These are phyloP conservation scores for Hippopotamus amphibius DNA, from an alignment of 2,113 vertebrate species.

Conservation along the genomic window DNA sequence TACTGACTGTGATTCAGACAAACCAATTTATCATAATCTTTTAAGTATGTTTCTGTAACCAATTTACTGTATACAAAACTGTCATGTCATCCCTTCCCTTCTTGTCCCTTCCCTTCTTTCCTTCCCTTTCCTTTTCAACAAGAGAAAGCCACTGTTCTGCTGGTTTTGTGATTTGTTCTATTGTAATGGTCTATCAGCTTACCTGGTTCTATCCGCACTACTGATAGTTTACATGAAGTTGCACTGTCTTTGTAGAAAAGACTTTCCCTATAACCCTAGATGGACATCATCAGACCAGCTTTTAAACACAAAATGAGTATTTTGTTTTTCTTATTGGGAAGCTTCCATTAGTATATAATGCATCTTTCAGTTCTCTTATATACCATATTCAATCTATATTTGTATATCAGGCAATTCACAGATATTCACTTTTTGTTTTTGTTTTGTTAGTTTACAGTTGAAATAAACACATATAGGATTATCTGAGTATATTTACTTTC, in stretches of 20 bases:
- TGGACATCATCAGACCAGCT: neutral
- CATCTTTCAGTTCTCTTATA: neutral
- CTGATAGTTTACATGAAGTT: neutral
- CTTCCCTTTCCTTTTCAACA: neutral
- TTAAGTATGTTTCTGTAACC: constrained; percentile 47
- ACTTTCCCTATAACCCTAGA: neutral
- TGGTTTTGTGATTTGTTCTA: neutral
- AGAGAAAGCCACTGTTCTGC: neutral
- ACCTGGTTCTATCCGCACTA: neutral
- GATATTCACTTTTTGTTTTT: neutral
- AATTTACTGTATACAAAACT: neutral
- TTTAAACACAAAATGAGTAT: neutral
- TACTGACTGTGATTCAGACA: neutral
- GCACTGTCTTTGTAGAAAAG: neutral
- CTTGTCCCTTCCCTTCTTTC: neutral
- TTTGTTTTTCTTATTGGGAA: neutral
- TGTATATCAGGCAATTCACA: neutral
- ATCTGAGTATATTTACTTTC: neutral
- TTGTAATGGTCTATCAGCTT: neutral
- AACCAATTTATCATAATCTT: neutral
- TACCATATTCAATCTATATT: neutral
- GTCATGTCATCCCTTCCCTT: neutral
- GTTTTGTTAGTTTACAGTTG: neutral
- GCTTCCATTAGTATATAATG: neutral
- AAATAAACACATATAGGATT: neutral